Evolutionary conservation across 2,888 invertebrate genomes (phyloP).

Genomic region (Rhamnusium bicolor): DNA sequence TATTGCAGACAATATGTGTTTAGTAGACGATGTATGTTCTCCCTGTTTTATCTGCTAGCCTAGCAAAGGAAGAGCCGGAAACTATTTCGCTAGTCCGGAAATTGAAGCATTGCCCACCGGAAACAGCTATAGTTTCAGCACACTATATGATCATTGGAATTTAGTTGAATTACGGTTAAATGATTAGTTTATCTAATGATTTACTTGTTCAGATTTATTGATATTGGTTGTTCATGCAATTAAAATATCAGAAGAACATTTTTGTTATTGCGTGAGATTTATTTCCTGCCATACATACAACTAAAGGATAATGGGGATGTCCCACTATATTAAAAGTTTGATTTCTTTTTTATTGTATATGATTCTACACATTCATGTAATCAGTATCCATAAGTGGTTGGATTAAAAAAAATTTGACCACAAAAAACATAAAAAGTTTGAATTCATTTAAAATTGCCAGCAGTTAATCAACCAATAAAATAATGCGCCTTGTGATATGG

Average conservation of each 20-base stretch:
- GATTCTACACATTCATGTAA: too few species aligned
- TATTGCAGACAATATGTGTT: conserved; percentile 14
- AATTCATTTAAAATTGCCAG: too few species aligned
- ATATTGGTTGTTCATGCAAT: background rate
- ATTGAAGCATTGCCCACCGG: conserved; percentile 53
- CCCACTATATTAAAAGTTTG: too few species aligned
- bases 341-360: too few species aligned
- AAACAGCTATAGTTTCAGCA: conserved; percentile 49
- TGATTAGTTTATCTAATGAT: conserved; percentile 9
- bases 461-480: too few species aligned
- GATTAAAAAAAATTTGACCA: too few species aligned
- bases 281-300: too few species aligned
- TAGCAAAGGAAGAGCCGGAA: conserved; percentile 45
- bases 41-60: conserved; percentile 27
- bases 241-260: background rate
- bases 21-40: conserved; percentile 18
- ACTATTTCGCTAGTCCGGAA: conserved; percentile 52
- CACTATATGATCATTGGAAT: conserved; percentile 52
- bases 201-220: background rate
- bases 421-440: too few species aligned
- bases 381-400: too few species aligned
- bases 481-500: too few species aligned
- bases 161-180: conserved; percentile 27
- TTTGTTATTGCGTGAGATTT: too few species aligned
- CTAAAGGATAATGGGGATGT: too few species aligned